phyloP scores from a whole-genome alignment of 2,113 vertebrate species.

The Pelobates fuscus region DNA sequence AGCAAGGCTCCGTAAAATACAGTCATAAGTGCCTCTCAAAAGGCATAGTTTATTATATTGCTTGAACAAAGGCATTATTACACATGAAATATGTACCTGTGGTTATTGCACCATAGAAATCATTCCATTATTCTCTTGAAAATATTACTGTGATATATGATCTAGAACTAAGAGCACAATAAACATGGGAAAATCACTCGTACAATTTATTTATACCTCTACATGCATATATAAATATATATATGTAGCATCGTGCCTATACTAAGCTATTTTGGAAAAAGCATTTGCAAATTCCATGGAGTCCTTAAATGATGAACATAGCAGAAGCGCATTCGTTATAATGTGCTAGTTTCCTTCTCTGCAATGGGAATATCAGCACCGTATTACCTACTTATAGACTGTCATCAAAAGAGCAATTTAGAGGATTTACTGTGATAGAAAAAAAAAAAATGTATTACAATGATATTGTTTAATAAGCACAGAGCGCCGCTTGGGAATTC shows the following conservation, averaged over 20 bases:
- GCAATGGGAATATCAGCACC: not conserved
- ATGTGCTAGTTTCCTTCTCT: not conserved
- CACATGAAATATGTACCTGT: slow-evolving; percentile 43
- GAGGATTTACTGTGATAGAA: slow-evolving; percentile 34
- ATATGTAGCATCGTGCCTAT: slow-evolving; percentile 13
- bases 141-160: slow-evolving; percentile 10
- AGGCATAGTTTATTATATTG: slow-evolving; percentile 8
- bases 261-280: slow-evolving; percentile 22
- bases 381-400: slow-evolving; percentile 35
- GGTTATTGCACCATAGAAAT: slow-evolving; percentile 15
- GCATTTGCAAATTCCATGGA: slow-evolving; percentile 30
- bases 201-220: slow-evolving; percentile 30
- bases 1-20: not conserved
- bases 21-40: not conserved
- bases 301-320: slow-evolving; percentile 43
- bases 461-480: slow-evolving; percentile 42
- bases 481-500: slow-evolving; percentile 22
- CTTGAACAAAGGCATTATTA: slow-evolving; percentile 16
- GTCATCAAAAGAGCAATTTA: slow-evolving; percentile 40
- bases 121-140: slow-evolving; percentile 29
- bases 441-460: slow-evolving; percentile 20
- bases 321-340: slow-evolving; percentile 15
- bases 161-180: not conserved
- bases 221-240: slow-evolving; percentile 10
- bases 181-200: slow-evolving; percentile 31